Evolutionary conservation across 2,113 vertebrate genomes (phyloP).

Genomic region (Hippocampus mohnikei): DNA sequence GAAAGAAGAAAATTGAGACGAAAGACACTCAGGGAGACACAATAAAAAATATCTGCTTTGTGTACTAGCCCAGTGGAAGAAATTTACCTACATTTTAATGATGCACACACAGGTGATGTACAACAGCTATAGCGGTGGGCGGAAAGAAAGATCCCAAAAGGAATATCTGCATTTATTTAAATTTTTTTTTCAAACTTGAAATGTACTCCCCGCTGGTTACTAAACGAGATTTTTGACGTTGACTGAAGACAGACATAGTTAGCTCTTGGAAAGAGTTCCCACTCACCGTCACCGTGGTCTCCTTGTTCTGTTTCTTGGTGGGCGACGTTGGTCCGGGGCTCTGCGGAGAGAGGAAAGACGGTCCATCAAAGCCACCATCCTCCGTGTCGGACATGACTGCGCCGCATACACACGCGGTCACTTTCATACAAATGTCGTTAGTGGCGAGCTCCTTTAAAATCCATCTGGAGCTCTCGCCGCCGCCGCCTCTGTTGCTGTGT

Average conservation of each 20-base stretch:
- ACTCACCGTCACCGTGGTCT: conserved; percentile 83
- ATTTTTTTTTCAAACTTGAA: conserved; percentile 1
- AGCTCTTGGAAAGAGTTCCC: conserved; percentile 27
- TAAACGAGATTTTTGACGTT: conserved; percentile 1
- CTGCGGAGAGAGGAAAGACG: conserved; percentile 77
- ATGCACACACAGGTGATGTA: not conserved
- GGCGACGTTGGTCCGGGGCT: conserved; percentile 80
- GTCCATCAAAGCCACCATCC: conserved; percentile 67
- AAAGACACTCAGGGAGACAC: not conserved
- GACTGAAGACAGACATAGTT: not conserved
- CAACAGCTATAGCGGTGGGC: not conserved
- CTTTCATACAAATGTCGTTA: conserved; percentile 23
- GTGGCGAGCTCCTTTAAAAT: conserved; percentile 12
- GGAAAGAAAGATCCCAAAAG: not conserved
- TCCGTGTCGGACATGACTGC: conserved; percentile 69
- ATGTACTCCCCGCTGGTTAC: not conserved
- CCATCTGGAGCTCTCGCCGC: conserved; percentile 31
- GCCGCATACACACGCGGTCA: conserved; percentile 23
- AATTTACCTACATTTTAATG: not conserved
- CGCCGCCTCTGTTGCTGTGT: conserved; percentile 14
- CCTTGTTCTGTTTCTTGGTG: conserved; percentile 79
- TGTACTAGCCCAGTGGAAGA: not conserved
- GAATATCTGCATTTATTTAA: not conserved
- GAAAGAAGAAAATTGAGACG: not conserved
- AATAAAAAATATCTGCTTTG: not conserved